Base-by-base conservation (phyloP, 2,888 invertebrate species). In the Osmoderma eremita region DNA sequence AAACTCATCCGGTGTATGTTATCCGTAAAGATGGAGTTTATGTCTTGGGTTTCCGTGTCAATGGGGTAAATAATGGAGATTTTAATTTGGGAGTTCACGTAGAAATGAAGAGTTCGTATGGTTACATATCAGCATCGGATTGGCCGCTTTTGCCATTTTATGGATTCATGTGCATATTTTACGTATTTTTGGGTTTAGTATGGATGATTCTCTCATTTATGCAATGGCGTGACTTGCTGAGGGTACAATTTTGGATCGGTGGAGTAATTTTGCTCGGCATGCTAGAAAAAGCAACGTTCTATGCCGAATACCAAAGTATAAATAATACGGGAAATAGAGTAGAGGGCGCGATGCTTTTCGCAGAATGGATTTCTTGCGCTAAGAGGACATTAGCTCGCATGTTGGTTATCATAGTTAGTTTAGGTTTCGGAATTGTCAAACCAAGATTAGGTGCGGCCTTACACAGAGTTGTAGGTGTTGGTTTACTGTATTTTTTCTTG, bases 241-340 rank as follows among this genome's bases (percentile, higher is more conserved):
- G 96, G 36, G 92, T 97, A 48, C 97, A 98, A 84, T 97, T 95
- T 83, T 97, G 97, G 96, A 95, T 98, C 78, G 96, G 95, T 4
- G 95, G 90, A 24, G 95, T 96, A 10, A 94, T 96, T 65, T 82
- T 96, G 10, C 83, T 96, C 1, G 94, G 96, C 48, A 92, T 93
- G 92, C 77, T 93, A 36, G 93, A 93, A 81, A 92, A 91, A 79
- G 95, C 97, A 3, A 92, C 94, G 0, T 97, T 94, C 81, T 94
- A 95, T 78, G 94, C 92, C 0, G 95, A 97, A 75, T 97, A 93
- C 82, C 88, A 91, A 74, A 90, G 88, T 58, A 86, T 93, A 61
- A 92, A 93, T 78, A 86, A 86, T 17, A 88, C 88, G 1, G 94
- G 90, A 24, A 74, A 83, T 70, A 83, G 88, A 66, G 88, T 90